Evolutionary conservation across 2,888 invertebrate species (phyloP).

Genomic region (Melipona beecheii): DNA sequence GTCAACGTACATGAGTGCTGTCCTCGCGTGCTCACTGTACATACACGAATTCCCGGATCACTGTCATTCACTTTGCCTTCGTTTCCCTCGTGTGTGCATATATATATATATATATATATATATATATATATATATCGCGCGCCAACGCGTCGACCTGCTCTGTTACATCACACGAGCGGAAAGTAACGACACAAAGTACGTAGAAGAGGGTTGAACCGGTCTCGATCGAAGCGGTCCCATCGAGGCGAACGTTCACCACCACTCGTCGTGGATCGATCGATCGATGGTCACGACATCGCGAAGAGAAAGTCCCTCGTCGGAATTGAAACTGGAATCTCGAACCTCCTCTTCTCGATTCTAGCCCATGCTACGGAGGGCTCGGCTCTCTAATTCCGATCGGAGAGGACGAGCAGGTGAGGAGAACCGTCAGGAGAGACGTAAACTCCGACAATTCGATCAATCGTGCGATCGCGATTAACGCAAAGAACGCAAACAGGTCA

Average conservation of each 20-base stretch:
- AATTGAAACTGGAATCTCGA: not conserved
- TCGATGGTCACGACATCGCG: slow-evolving; percentile 32
- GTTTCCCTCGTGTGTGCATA: not conserved
- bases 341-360: slow-evolving; percentile 5
- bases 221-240: not conserved
- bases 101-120: no score
- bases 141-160: not conserved
- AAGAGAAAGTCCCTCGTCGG: not conserved
- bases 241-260: no score
- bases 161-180: slow-evolving; percentile 15
- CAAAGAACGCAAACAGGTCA: no score
- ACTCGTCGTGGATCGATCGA: not conserved
- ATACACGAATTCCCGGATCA: slow-evolving; percentile 63
- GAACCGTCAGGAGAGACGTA: not conserved
- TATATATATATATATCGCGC: no score
- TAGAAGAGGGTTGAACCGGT: not conserved
- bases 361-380: slow-evolving; percentile 19
- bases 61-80: slow-evolving; percentile 54
- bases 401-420: not conserved
- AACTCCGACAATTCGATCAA: no score
- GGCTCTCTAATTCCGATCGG: not conserved
- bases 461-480: no score
- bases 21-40: slow-evolving; percentile 66
- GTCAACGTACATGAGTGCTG: slow-evolving; percentile 86
- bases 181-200: not conserved